These are phyloP conservation scores for Hypotaenidia philippensis DNA, from an alignment of 2,797 vertebrate genomes.

Conservation along the genomic window DNA sequence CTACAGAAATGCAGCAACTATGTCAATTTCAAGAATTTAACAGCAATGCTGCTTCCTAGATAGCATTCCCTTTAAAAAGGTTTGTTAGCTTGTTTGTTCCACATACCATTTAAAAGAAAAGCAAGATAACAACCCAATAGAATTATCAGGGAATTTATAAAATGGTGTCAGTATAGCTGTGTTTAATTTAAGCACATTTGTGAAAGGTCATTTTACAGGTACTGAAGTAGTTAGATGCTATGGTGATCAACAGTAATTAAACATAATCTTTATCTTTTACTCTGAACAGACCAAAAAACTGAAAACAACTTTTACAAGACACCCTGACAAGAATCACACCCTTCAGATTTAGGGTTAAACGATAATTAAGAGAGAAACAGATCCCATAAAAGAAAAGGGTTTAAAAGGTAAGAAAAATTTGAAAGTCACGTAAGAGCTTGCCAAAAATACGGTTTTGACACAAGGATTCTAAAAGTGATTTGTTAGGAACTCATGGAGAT, in stretches of 20 bases:
- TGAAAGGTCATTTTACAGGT: neutral
- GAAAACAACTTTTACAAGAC: neutral
- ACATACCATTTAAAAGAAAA: neutral
- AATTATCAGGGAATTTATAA: neutral
- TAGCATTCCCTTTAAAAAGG: neutral
- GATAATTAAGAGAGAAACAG: neutral
- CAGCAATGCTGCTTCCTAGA: neutral
- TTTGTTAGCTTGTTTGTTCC: neutral
- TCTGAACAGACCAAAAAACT: neutral
- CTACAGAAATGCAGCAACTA: neutral
- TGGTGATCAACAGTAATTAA: neutral
- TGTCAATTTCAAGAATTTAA: neutral
- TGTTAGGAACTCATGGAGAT: neutral
- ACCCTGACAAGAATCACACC: neutral
- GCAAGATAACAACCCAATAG: neutral
- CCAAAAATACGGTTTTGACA: neutral
- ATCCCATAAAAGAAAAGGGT: neutral
- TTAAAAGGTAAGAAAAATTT: neutral
- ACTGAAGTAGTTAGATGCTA: neutral
- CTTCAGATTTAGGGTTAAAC: neutral
- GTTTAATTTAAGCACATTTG: neutral
- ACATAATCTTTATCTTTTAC: neutral
- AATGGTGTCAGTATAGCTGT: neutral
- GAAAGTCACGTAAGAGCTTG: neutral
- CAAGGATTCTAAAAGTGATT: neutral